Evolutionary conservation across 2,113 vertebrate species (phyloP), one percentile per base, ranked within the genome.

Genomic region (Cebus imitator): DNA sequence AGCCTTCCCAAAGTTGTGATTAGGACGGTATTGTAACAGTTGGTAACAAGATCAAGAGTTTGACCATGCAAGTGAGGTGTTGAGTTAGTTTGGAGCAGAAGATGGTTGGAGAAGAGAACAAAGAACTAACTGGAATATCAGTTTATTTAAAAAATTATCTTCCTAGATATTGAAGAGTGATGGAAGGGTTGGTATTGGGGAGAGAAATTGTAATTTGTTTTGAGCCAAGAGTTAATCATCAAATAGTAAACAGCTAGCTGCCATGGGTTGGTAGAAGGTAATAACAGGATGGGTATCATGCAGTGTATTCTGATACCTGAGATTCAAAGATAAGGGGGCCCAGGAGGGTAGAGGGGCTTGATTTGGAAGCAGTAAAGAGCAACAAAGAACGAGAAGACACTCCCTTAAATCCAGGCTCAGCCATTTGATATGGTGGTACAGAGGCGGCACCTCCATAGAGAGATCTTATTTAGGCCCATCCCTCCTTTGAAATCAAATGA

Each of bases 381-480:
- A 35, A 21, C 35, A 7, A 14, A 81, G 64, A 87, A 18, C 13
- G 2, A 1, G 20, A n/a, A 58, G 4, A n/a, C 18, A 40, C 16
- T 7, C 5, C 61, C 18, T 35, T n/a, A 12, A 18, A 32, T 25
- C 68, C 13, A 70, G 27, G 57, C 6, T 2, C 4, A 57, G 40
- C 2, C 8, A 37, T 25, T 2, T 12, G 8, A 21, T 6, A 9
- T 35, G 12, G 8, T 23, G 11, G 45, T 16, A 13, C 0, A 8
- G 55, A 55, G 2, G 13, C 21, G 27, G 18, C 12, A 40, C 37
- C 37, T 40, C 37, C 37, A 40, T 13, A 32, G n/a, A 11, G 30
- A 27, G 76, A 43, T 8, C 35, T 37, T 50, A n/a, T 13, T 6
- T 13, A 68, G 9, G 17, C 18, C 64, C 5, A 27, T n/a, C 32